Base-by-base conservation (phyloP, 2,113 vertebrate genomes). In the Pseudonaja textilis region DNA sequence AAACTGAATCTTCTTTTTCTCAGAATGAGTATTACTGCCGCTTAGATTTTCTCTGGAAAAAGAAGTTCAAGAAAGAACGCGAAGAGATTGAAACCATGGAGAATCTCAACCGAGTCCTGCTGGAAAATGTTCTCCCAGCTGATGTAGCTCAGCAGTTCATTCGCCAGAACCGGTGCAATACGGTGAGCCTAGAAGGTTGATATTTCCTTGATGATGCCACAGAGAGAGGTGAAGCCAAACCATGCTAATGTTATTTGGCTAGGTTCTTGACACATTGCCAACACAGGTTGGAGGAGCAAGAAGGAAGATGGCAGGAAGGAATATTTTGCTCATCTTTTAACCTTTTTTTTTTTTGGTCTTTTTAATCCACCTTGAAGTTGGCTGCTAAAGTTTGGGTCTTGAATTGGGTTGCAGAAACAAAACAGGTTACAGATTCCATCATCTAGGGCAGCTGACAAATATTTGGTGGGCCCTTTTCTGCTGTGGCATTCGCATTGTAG, bases 61-160 rank as follows among this genome's bases (percentile, higher is more conserved):
- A 96, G 87, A 98, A 98, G 50, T 98, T 99, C 95, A 94, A 98
- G 74, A 94, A 96, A 69, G 98, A 99, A 94, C 91, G 94, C 0
- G 98, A 99, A 47, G 98, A 98, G 93, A 99, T 99, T 93, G 98
- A 99, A 96, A 99, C 97, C 0, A 98, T 98, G 96, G 98, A 98
- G 96, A 99, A 98, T 55, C 96, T 99, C 87, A 99, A 99, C 94
- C 97, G 97, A 88, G 98, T 99, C n/a, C 98, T 99, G 69, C 96
- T 99, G 6, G 97, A 99, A 96, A 99, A 99, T 0, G 98, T 99
- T 45, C 97, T 99, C 50, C 99, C 99, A 0, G 97, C 97, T 0
- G 98, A 99, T 0, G 98, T 99, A 85, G 98, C 98, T 25, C 96
- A 97, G 23, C 96, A 97, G 95, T 99, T 98, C 96, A 98, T 99